A percentile compares a stretch with the other conserved stretches of the same genome.
Conservation (phyloP, 2,888 invertebrate species). For the Hemaris fuciformis region DNA sequence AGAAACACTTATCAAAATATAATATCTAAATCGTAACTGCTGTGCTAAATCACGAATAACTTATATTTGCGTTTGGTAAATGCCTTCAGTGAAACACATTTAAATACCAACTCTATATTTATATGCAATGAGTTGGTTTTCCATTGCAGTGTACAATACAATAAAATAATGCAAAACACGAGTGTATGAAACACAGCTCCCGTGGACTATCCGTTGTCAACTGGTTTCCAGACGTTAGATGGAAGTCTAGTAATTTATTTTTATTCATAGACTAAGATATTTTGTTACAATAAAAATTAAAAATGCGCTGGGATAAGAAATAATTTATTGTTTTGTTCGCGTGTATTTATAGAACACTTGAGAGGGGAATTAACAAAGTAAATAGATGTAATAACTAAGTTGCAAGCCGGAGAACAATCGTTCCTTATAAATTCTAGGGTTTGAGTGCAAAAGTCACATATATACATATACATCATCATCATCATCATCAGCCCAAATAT, state of each 20-base stretch:
- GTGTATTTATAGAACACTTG: background rate
- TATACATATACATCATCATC: too few relatives aligned
- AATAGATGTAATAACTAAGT: background rate
- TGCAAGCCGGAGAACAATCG: too few relatives aligned
- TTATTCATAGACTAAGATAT: background rate
- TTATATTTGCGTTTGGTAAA: slow-evolving; percentile 3
- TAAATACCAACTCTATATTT: background rate
- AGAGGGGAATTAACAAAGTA: background rate
- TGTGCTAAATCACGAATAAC: slow-evolving; percentile 6
- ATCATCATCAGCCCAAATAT: too few relatives aligned
- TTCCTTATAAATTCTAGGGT: too few relatives aligned
- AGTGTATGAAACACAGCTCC: background rate
- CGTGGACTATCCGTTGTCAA: background rate
- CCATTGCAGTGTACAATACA: background rate
- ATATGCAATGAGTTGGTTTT: too few relatives aligned
- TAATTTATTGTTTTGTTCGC: background rate
- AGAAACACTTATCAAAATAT: slow-evolving; percentile 8
- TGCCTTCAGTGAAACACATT: background rate
- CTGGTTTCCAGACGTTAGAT: slow-evolving; percentile 4
- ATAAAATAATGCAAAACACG: background rate
- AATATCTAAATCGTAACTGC: slow-evolving; percentile 6
- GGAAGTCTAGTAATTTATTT: background rate
- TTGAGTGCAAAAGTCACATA: too few relatives aligned
- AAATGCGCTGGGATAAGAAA: background rate
- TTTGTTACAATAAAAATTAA: slow-evolving; percentile 4